A percentile compares a stretch with the other conserved stretches of the same genome.
These are phyloP conservation scores for Phrynocephalus versicolor DNA, from an alignment of 2,113 vertebrate genomes.

Conservation along the genomic window DNA sequence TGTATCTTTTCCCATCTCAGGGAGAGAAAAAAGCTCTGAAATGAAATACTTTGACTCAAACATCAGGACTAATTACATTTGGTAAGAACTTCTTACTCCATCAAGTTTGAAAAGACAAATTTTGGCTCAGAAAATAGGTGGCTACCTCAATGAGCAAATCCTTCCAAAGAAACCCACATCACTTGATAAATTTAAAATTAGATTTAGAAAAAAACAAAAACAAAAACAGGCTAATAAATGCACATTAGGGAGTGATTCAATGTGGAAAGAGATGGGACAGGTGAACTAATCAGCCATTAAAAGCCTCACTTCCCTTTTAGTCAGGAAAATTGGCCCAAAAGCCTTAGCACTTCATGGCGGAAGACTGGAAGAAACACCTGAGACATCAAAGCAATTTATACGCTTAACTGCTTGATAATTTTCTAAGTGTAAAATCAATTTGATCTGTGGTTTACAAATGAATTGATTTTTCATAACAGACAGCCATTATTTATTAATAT, in stretches of 20 bases:
- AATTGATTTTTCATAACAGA: constrained; percentile 57
- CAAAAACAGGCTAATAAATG: not conserved
- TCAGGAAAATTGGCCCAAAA: constrained; percentile 32
- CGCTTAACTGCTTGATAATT: constrained; percentile 43
- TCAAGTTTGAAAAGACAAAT: not conserved
- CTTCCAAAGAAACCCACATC: not conserved
- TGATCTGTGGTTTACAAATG: constrained; percentile 53
- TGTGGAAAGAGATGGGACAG: not conserved
- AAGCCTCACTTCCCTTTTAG: constrained; percentile 18
- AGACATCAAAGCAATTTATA: constrained; percentile 48
- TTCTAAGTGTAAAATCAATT: constrained; percentile 59
- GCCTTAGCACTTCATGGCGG: constrained; percentile 16
- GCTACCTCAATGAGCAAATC: not conserved
- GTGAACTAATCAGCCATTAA: constrained; percentile 11
- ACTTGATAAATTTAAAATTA: constrained; percentile 8
- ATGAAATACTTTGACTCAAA: not conserved
- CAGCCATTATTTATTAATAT: constrained; percentile 49
- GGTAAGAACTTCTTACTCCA: not conserved
- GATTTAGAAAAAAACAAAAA: too few relatives aligned
- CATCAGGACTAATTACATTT: not conserved
- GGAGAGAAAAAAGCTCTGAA: not conserved
- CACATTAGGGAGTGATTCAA: not conserved
- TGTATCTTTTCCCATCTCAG: not conserved
- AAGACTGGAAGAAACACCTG: constrained; percentile 43
- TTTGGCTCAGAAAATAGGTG: not conserved